Percentiles rank a stretch among this genome's conserved stretches.
phyloP scores from a whole-genome alignment of 2,888 invertebrate genomes.

The Shargacucullia verbasci region DNA sequence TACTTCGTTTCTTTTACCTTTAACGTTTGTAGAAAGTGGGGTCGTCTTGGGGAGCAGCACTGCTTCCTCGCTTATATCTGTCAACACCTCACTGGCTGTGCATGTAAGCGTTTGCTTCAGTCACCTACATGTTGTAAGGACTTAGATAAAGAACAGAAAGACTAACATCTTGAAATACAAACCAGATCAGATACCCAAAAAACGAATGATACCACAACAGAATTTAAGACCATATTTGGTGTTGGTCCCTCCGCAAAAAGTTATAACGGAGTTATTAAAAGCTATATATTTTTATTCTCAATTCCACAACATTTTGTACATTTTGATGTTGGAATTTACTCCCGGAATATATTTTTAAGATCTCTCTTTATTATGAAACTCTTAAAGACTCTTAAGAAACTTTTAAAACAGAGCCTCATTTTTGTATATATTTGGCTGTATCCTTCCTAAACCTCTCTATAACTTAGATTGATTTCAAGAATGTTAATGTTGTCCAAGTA shows the following conservation, averaged over 20 bases:
- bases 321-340: no score
- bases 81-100: constrained; percentile 71
- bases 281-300: no score
- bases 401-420: no score
- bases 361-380: no score
- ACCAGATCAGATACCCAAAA: neutral
- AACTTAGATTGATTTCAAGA: constrained; percentile 6
- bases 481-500: constrained; percentile 5
- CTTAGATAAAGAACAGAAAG: constrained; percentile 19
- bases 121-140: constrained; percentile 28
- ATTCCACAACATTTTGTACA: no score
- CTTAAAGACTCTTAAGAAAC: no score
- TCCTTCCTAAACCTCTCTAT: constrained; percentile 2
- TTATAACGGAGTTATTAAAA: no score
- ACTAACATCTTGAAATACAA: constrained; percentile 1
- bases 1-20: constrained; percentile 1
- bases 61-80: constrained; percentile 75
- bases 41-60: constrained; percentile 45
- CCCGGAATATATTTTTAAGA: no score
- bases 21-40: constrained; percentile 6
- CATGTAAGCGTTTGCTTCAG: constrained; percentile 66
- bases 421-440: neutral
- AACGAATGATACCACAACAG: neutral
- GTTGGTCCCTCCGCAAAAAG: no score
- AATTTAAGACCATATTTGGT: neutral